A percentile compares a stretch with the other conserved stretches of the same genome.
These are phyloP conservation scores for Lacanobia wlatinum DNA, from an alignment of 2,888 invertebrate genomes.

Conservation along the genomic window DNA sequence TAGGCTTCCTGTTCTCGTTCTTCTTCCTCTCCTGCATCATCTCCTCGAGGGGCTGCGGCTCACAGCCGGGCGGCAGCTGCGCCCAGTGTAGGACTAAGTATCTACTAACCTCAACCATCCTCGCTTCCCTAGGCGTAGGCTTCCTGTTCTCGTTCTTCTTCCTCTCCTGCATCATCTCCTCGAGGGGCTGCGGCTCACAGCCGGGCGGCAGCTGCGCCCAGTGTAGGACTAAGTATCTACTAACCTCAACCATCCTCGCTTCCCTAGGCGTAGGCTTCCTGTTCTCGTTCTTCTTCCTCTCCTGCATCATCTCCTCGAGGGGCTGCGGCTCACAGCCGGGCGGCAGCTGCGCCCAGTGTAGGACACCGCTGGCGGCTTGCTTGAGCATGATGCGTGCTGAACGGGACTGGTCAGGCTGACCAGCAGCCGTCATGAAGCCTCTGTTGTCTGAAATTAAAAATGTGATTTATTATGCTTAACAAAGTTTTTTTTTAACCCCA, in stretches of 20 bases:
- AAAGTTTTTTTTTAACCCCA: background rate
- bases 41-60: too few species aligned
- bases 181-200: constrained; percentile 89
- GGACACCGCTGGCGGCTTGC: constrained; percentile 96
- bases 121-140: constrained; percentile 83
- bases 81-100: background rate
- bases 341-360: constrained; percentile 96
- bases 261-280: constrained; percentile 84
- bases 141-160: constrained; percentile 74
- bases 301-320: constrained; percentile 86
- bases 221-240: constrained; percentile 20
- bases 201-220: too few species aligned
- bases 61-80: too few species aligned
- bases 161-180: constrained; percentile 79
- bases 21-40: too few species aligned
- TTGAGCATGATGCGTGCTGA: constrained; percentile 97
- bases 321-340: constrained; percentile 92
- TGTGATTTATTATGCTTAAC: background rate
- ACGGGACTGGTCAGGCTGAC: constrained; percentile 98
- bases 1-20: constrained; percentile 63
- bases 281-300: constrained; percentile 68
- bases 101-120: constrained; percentile 82
- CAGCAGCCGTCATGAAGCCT: constrained; percentile 99
- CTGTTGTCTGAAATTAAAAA: constrained; percentile 93
- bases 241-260: constrained; percentile 83